Evolutionary conservation across 2,888 invertebrate genomes (phyloP), one percentile per base, ranked within the genome.

Genomic region (Diarsia mendica): DNA sequence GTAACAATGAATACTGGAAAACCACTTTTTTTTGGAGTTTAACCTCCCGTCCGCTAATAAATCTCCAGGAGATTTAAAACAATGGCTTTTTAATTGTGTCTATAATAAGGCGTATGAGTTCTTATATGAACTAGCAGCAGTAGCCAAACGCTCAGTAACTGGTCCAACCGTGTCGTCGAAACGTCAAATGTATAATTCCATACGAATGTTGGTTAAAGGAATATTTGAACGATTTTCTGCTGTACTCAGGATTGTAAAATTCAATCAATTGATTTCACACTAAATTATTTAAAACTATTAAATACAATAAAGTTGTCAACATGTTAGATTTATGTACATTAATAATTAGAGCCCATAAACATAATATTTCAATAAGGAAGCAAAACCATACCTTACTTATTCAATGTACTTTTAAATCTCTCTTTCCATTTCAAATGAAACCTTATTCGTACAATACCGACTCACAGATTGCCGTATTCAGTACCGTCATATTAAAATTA

Each of bases 401-500:
- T 55, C 18, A 75, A 63, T n/a, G 44, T 33, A 39, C 68, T 65
- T 81, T 68, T 60, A 73, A 80, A 63, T 72, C 46, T 51, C 73
- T 72, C 48, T 58, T 77, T 77, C 44, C 65, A 49, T 75, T 71
- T 60, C 49, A 60, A 80, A 80, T 80, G 33, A 73, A 73, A 51
- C 53, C 67, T 28, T 28, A 46, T 55, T 49, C 61, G 58, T 71
- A 77, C 51, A 70, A 72, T 73, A 60, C 71, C 18, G 71, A 48
- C 65, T 65, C 77, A 55, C 77, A 77, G 80, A 83, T 84, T 83
- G 63, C 81, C 46, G 60, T 74, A 77, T 83, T 82, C 82, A 83
- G 72, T 72, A 53, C 68, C 60, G 70, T 60, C 70, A 70, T 75
- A 84, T 84, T 84, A 84, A 81, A 79, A 84, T 84, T 75, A 79